Conservation (phyloP, 2,888 invertebrate genomes). For the Operophtera brumata region DNA sequence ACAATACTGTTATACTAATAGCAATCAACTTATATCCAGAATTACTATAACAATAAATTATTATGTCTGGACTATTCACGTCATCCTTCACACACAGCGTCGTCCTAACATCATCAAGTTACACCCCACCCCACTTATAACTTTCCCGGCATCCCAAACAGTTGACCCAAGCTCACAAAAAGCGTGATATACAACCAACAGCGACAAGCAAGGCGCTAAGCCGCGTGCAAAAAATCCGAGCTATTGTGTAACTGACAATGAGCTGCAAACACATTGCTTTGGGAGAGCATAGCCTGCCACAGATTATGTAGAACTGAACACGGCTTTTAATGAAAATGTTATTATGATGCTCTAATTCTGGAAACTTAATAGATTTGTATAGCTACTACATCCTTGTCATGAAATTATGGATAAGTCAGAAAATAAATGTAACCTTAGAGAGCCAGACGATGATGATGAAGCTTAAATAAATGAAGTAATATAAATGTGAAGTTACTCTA, state of each 20-base stretch:
- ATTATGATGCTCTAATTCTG: too few relatives aligned
- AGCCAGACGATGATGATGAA: too few relatives aligned
- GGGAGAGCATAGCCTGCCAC: constrained; percentile 14
- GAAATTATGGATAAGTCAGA: too few relatives aligned
- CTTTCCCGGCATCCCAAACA: background rate
- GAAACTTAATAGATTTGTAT: background rate
- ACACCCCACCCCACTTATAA: background rate
- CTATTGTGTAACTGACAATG: constrained; percentile 32
- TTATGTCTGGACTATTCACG: background rate
- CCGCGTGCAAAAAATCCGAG: constrained; percentile 29
- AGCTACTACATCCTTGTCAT: too few relatives aligned
- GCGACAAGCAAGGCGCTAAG: constrained; percentile 26
- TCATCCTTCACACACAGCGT: background rate
- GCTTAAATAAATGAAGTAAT: too few relatives aligned
- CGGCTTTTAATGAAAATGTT: constrained; percentile 17
- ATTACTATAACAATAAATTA: background rate
- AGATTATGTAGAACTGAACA: background rate
- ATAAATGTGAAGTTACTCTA: too few relatives aligned
- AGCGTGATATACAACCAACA: constrained; percentile 15
- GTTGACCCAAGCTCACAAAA: constrained; percentile 16
- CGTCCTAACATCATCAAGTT: background rate
- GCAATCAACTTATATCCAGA: too few relatives aligned
- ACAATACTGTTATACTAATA: too few relatives aligned
- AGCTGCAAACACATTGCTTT: constrained; percentile 21
- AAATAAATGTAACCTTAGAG: too few relatives aligned